phyloP scores from a whole-genome alignment of 1,140 invertebrate species.

The Triops longicaudatus region DNA sequence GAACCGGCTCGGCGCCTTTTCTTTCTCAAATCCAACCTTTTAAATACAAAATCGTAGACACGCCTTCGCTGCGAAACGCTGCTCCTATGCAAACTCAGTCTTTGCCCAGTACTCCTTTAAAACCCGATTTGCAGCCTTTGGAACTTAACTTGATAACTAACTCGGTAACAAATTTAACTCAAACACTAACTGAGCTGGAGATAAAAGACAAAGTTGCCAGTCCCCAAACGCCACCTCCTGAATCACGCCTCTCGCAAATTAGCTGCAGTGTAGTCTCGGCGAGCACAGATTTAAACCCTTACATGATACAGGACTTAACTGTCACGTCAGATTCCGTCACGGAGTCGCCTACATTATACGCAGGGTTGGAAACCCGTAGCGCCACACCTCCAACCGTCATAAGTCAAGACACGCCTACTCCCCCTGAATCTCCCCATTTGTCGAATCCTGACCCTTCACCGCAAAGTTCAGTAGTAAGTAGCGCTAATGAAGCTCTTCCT shows the following conservation, averaged over 20 bases:
- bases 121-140: neutral
- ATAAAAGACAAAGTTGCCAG: neutral
- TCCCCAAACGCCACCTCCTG: neutral
- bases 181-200: neutral
- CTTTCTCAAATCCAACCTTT: neutral
- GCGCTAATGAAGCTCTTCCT: neutral
- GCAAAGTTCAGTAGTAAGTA: neutral
- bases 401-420: slow-evolving; percentile 16
- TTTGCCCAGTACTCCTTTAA: neutral
- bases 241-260: neutral
- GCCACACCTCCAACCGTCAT: slow-evolving; percentile 18
- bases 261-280: neutral
- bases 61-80: neutral
- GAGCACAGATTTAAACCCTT: slow-evolving; percentile 26
- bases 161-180: neutral
- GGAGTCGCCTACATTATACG: neutral
- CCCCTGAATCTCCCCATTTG: slow-evolving; percentile 6
- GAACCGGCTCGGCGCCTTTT: neutral
- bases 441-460: slow-evolving; percentile 26
- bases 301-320: slow-evolving; percentile 8
- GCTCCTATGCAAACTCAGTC: neutral
- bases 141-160: neutral
- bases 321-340: slow-evolving; percentile 5
- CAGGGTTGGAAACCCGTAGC: neutral
- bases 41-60: neutral